A percentile compares a stretch with the other conserved stretches of the same genome.
These are phyloP conservation scores for Gnatocerus cornutus DNA, from an alignment of 2,888 invertebrate species.

Conservation along the genomic window DNA sequence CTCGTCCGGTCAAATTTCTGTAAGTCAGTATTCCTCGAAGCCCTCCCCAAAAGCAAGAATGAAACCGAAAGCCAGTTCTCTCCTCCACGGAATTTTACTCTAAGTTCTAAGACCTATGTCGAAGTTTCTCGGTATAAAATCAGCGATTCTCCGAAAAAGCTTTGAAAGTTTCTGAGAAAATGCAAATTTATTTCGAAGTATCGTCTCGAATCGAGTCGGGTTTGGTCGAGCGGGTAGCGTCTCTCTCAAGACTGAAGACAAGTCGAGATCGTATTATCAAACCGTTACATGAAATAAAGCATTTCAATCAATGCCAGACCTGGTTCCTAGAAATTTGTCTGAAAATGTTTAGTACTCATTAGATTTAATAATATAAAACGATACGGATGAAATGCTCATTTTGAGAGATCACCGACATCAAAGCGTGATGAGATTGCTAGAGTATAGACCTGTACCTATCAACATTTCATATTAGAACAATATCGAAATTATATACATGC, in stretches of 20 bases:
- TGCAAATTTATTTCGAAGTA: conserved; percentile 53
- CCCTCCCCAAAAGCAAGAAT: conserved; percentile 39
- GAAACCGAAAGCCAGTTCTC: conserved; percentile 40
- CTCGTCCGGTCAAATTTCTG: conserved; percentile 20
- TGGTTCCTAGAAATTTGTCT: conserved; percentile 58
- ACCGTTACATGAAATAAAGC: conserved; percentile 55
- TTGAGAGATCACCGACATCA: conserved; percentile 47
- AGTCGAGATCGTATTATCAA: conserved; percentile 42
- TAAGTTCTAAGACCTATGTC: conserved; percentile 38
- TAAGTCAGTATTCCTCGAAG: conserved; percentile 42
- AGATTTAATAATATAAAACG: conserved; percentile 56
- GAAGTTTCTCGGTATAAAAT: conserved; percentile 46
- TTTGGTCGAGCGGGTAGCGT: conserved; percentile 4
- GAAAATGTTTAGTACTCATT: conserved; percentile 58
- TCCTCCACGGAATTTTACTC: conserved; percentile 38
- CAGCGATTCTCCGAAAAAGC: conserved; percentile 50
- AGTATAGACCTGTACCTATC: conserved; percentile 33
- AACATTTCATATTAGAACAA: conserved; percentile 42
- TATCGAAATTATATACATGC: conserved; percentile 44
- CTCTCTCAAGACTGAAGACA: conserved; percentile 30
- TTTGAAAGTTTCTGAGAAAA: conserved; percentile 52
- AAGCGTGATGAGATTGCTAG: conserved; percentile 45
- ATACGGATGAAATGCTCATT: conserved; percentile 47
- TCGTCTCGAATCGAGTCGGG: conserved; percentile 21
- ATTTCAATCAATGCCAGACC: conserved; percentile 56